These are phyloP conservation scores for Agriopis leucophaearia DNA, from an alignment of 2,888 invertebrate species.

Conservation along the genomic window DNA sequence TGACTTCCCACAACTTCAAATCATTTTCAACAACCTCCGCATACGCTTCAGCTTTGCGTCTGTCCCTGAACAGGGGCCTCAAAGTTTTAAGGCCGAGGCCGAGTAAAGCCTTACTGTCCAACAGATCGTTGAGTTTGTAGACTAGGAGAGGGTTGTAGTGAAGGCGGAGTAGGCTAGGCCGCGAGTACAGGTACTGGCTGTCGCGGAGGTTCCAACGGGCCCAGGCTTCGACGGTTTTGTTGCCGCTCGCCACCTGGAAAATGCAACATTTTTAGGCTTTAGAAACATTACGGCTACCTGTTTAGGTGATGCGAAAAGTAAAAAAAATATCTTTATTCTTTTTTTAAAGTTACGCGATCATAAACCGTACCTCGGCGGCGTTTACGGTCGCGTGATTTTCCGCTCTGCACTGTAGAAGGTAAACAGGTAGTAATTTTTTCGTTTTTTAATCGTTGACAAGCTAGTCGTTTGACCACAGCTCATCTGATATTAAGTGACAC, in stretches of 20 bases:
- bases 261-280: background rate
- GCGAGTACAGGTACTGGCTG: slow-evolving; percentile 92
- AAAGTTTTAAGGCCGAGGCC: slow-evolving; percentile 91
- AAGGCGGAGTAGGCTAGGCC: slow-evolving; percentile 92
- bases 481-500: too few relatives aligned
- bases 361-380: too few relatives aligned
- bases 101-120: slow-evolving; percentile 92
- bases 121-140: slow-evolving; percentile 88
- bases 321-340: too few relatives aligned
- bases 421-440: too few relatives aligned
- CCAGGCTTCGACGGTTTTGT: slow-evolving; percentile 91
- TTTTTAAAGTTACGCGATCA: too few relatives aligned
- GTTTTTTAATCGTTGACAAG: too few relatives aligned
- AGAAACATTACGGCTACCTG: too few relatives aligned
- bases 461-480: too few relatives aligned
- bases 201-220: slow-evolving; percentile 89
- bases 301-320: too few relatives aligned
- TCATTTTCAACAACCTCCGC: slow-evolving; percentile 95
- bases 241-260: slow-evolving; percentile 90
- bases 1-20: slow-evolving; percentile 92
- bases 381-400: too few relatives aligned
- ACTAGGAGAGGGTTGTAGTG: slow-evolving; percentile 91
- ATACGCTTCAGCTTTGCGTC: slow-evolving; percentile 90
- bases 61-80: slow-evolving; percentile 91
- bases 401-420: too few relatives aligned